Evolutionary conservation across 2,797 vertebrate genomes (phyloP).

Genomic region (Hemibagrus guttatus): DNA sequence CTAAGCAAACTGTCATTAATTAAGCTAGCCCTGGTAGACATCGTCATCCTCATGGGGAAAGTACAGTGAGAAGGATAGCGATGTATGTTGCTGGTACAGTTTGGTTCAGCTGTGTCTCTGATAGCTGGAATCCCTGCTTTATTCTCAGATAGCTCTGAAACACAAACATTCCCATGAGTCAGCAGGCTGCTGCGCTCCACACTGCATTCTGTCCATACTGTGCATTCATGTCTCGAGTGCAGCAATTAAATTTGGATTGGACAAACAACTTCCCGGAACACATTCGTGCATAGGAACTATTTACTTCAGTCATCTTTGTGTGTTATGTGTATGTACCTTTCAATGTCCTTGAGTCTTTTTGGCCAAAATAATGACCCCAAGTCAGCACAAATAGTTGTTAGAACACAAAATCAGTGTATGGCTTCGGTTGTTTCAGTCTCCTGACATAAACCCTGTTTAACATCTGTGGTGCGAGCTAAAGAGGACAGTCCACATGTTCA

Average conservation of each 20-base stretch:
- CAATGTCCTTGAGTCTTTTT: background rate
- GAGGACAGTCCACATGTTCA: background rate
- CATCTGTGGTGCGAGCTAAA: no score
- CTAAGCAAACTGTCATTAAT: slow-evolving; percentile 7
- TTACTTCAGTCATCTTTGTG: no score
- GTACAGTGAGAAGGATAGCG: background rate
- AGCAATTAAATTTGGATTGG: no score
- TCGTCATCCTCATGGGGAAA: background rate
- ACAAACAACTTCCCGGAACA: no score
- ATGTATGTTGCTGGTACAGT: background rate
- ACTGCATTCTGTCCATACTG: slow-evolving; percentile 39
- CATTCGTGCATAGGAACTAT: no score
- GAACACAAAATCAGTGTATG: background rate
- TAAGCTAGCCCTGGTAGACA: background rate
- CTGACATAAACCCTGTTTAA: background rate
- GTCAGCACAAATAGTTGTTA: background rate
- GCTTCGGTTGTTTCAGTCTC: background rate
- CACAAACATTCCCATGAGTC: slow-evolving; percentile 52
- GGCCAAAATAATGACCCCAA: background rate
- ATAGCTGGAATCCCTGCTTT: slow-evolving; percentile 32
- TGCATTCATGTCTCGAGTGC: slow-evolving; percentile 4
- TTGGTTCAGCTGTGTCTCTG: background rate
- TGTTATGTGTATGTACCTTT: background rate
- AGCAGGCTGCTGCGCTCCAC: slow-evolving; percentile 36
- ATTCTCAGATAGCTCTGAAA: slow-evolving; percentile 32